Conservation (phyloP, 2,797 vertebrate species). For the Malacoctenus gilli region DNA sequence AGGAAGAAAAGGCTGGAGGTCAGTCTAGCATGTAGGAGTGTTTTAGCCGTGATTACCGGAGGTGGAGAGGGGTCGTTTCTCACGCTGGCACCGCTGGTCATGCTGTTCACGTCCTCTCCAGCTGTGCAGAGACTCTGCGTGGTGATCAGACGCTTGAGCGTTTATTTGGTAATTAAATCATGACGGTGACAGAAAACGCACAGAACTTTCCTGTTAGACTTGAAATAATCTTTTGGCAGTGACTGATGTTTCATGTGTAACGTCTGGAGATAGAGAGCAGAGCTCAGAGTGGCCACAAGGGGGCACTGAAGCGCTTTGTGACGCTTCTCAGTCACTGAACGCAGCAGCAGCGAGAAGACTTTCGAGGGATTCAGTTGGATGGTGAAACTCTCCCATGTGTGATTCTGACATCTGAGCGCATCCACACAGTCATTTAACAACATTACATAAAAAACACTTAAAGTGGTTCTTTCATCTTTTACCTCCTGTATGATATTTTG, state of each 20-base stretch:
- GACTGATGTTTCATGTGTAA: too few species aligned
- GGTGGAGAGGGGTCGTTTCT: constrained; percentile 41
- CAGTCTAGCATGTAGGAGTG: constrained; percentile 14
- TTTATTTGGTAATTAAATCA: constrained; percentile 22
- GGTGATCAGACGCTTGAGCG: constrained; percentile 35
- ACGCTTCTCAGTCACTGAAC: neutral
- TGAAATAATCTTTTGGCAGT: constrained; percentile 14
- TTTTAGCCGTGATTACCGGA: constrained; percentile 41
- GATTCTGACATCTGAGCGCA: too few species aligned
- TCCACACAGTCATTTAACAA: too few species aligned
- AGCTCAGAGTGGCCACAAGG: constrained; percentile 73
- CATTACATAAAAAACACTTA: too few species aligned
- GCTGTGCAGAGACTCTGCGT: constrained; percentile 17
- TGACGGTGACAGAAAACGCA: neutral
- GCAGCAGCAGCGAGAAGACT: neutral
- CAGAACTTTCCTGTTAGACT: constrained; percentile 7
- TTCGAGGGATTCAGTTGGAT: too few species aligned
- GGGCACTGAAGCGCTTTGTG: constrained; percentile 69
- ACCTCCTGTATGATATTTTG: too few species aligned
- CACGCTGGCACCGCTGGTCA: constrained; percentile 34
- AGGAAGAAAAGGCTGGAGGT: constrained; percentile 4
- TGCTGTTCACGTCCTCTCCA: constrained; percentile 35
- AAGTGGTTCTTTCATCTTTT: too few species aligned
- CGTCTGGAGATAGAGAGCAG: too few species aligned
- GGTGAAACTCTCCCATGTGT: too few species aligned